Base-by-base conservation (phyloP, 92 coral and sea anemone species). In the Muricea muricata region DNA sequence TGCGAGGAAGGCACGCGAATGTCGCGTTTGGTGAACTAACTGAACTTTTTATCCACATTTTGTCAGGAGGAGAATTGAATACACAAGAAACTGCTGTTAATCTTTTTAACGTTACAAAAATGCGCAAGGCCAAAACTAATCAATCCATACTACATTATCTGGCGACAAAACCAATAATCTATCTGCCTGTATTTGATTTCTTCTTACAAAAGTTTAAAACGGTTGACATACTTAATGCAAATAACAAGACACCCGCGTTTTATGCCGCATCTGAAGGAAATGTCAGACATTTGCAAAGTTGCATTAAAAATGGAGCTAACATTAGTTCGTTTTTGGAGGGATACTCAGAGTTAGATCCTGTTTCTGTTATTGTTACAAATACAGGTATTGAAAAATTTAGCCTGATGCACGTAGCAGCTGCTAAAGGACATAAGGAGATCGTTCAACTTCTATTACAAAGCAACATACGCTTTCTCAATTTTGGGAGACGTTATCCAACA, bases 181-280 rank as follows among this genome's bases (percentile, higher is more conserved):
- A 60, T 28, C 33, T 91, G 0, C 75, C 61, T 30, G 88, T 87
- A 0, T 48, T 86, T 8, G 80, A 75, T 35, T 65, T 86, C 23
- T 71, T 93, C 31, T 35, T 86, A 25, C 89, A 65, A 13, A 80
- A 79, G 74, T 91, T 91, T 84, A 34, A 21, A 55, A 45, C 79
- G 7, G 86, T 83, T 13, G 58, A n/a, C n/a, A n/a, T n/a, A n/a
- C n/a, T n/a, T n/a, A n/a, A n/a, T n/a, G n/a, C n/a, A n/a, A n/a
- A n/a, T n/a, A n/a, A n/a, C n/a, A n/a, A n/a, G n/a, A n/a, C n/a
- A n/a, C n/a, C n/a, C n/a, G n/a, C n/a, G n/a, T 76, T 90, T 65
- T 47, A 86, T 17, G 93, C 97, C 10, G 94, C 91, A 41, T 79
- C 80, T 29, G 87, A 77, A 26, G 93, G 97, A 18, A 79, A 61